These are phyloP conservation scores for Stegodyphus mimosarum DNA, from an alignment of 1,140 invertebrate genomes.

Conservation along the genomic window DNA sequence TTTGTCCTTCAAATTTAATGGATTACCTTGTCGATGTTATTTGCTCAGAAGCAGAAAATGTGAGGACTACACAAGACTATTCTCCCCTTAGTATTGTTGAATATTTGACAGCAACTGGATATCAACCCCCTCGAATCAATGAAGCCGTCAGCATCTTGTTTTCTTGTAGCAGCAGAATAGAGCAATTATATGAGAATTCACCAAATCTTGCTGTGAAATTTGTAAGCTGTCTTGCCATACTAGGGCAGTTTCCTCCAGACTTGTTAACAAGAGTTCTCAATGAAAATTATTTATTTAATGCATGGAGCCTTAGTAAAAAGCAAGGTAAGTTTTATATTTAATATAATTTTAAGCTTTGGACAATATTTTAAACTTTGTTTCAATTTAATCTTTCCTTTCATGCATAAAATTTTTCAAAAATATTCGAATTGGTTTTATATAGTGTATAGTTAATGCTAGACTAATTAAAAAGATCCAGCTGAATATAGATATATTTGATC, in stretches of 20 bases:
- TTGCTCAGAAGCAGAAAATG: background rate
- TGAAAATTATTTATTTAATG: constrained; percentile 29
- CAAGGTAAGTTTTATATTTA: constrained; percentile 8
- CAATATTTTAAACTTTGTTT: too few relatives aligned
- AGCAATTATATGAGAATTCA: background rate
- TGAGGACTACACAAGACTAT: background rate
- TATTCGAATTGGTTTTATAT: too few relatives aligned
- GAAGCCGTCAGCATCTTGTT: constrained; percentile 4
- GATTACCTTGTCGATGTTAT: constrained; percentile 11
- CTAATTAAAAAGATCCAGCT: too few relatives aligned
- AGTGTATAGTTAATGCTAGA: too few relatives aligned
- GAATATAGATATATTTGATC: too few relatives aligned
- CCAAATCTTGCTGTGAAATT: constrained; percentile 32
- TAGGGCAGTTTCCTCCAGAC: constrained; percentile 28
- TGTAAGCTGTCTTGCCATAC: background rate
- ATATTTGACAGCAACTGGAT: background rate
- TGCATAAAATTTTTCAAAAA: too few relatives aligned
- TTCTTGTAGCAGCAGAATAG: background rate
- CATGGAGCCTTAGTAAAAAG: constrained; percentile 36
- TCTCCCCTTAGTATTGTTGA: constrained; percentile 20
- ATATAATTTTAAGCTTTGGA: background rate
- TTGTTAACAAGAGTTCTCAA: constrained; percentile 1
- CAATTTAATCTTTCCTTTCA: too few relatives aligned
- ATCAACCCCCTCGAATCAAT: background rate
- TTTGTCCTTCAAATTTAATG: constrained; percentile 22